Base-by-base conservation (phyloP, 2,113 vertebrate genomes). In the Colossoma macropomum region DNA sequence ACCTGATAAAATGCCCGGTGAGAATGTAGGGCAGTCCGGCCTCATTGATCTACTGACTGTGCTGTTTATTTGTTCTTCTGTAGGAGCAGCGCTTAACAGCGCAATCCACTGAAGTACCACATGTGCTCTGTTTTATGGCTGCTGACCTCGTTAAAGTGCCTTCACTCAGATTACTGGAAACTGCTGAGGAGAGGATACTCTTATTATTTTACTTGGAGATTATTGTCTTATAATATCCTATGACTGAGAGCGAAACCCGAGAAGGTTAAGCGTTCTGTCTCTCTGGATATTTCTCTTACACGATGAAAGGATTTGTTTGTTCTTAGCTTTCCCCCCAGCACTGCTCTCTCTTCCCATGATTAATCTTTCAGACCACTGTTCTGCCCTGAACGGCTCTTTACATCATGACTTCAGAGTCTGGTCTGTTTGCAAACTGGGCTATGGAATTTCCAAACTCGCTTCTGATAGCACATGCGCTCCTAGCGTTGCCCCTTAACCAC, bases 131-230 rank as follows among this genome's bases (percentile, higher is more conserved):
- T 52, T 41, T 66, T 75, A 25, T 75, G 45, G 62, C 28, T 82
- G 32, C 63, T 82, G 81, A 83, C 81, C 81, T 62, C 27, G 25
- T 83, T 77, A 71, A 32, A 25, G 52, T 54, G 62, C 63, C 50
- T 60, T 52, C 23, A 30, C 38, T 79, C 60, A 32, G 75, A 77
- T 86, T 86, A 86, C 85, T 81, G 85, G 85, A 86, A 86, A 77
- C 85, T 0, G 21, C 38, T 34, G 62, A 30, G 27, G 72, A 75
- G 73, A 54, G 28, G 72, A 81, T 45, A 62, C 69, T 65, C 16
- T n/a, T 34, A 48, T 66, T 41, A 45, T 60, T 30, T 50, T 45
- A 56, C 60, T 25, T 54, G 52, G 28, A 15, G 27, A 30, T 82
- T 68, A 78, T 86, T 45, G 54, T 76, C 71, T 85, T 59, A 30